phyloP scores from a whole-genome alignment of 2,888 invertebrate species.

The Willowsia nigromaculata region DNA sequence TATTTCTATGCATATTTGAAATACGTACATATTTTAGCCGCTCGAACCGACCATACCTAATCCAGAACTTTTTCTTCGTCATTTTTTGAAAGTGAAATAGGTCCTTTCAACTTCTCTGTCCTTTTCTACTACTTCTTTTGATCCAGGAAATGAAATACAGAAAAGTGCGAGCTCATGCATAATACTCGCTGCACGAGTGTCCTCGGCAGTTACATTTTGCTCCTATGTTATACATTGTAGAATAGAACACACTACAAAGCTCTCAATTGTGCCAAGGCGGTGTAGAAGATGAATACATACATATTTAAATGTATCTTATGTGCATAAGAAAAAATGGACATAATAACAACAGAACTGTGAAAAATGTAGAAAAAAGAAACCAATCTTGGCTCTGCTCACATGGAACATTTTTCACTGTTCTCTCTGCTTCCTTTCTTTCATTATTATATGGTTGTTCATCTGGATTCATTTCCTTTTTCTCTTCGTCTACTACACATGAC shows the following conservation, averaged over 20 bases:
- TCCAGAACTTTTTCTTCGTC: conserved; percentile 45
- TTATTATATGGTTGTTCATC: conserved; percentile 49
- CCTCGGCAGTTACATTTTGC: conserved; percentile 29
- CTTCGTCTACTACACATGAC: background rate
- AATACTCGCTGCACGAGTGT: background rate
- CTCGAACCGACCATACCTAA: background rate
- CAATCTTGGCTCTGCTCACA: conserved; percentile 63
- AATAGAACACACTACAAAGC: background rate
- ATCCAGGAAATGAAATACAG: conserved; percentile 49
- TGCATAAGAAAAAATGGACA: conserved; percentile 6
- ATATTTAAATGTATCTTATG: background rate
- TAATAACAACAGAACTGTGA: conserved; percentile 5
- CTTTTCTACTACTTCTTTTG: conserved; percentile 26
- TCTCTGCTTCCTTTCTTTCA: conserved; percentile 54
- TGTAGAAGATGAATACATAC: conserved; percentile 1
- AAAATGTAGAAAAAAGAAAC: conserved; percentile 44
- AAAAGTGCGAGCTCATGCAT: conserved; percentile 37
- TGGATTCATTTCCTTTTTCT: conserved; percentile 65
- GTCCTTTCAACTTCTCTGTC: conserved; percentile 47
- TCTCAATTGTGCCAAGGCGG: background rate
- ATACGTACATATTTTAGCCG: conserved; percentile 33
- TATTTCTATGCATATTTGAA: conserved; percentile 64
- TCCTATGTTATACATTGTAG: background rate
- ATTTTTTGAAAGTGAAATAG: conserved; percentile 23
- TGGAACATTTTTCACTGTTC: conserved; percentile 64